Conservation (phyloP, 2,113 vertebrate species). For the Gyps fulvus region DNA sequence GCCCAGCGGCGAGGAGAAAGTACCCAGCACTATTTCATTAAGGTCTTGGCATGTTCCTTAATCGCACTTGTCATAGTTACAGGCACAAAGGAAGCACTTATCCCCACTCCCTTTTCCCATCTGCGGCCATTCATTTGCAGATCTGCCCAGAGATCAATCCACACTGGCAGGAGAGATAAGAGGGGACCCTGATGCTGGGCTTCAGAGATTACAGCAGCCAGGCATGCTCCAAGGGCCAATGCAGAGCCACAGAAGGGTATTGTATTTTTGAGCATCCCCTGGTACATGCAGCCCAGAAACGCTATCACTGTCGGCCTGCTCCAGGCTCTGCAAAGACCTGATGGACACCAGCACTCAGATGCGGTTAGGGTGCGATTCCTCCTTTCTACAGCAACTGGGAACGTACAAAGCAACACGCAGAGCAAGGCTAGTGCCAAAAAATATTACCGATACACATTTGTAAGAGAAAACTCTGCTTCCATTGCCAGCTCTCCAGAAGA, state of each 20-base stretch:
- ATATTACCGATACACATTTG: background rate
- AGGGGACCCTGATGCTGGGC: background rate
- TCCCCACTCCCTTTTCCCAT: background rate
- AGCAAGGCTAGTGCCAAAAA: background rate
- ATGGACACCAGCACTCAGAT: background rate
- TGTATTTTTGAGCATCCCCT: background rate
- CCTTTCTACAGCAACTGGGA: background rate
- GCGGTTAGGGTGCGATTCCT: background rate
- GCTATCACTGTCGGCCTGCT: fast-evolving
- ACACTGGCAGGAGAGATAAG: background rate
- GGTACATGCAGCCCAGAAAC: fast-evolving
- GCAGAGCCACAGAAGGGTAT: background rate
- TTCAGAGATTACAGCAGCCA: background rate
- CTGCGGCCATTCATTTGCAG: background rate
- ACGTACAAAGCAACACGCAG: background rate
- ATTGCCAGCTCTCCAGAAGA: background rate
- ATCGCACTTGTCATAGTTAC: background rate
- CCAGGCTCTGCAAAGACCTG: background rate
- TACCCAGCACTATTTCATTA: background rate
- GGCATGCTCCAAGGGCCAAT: background rate
- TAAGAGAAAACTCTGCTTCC: background rate
- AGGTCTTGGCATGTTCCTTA: background rate
- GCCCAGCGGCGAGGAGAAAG: background rate
- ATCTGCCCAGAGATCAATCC: background rate
- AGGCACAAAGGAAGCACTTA: background rate